These are phyloP conservation scores for Sesamia inferens DNA, from an alignment of 2,888 invertebrate genomes.

Conservation along the genomic window DNA sequence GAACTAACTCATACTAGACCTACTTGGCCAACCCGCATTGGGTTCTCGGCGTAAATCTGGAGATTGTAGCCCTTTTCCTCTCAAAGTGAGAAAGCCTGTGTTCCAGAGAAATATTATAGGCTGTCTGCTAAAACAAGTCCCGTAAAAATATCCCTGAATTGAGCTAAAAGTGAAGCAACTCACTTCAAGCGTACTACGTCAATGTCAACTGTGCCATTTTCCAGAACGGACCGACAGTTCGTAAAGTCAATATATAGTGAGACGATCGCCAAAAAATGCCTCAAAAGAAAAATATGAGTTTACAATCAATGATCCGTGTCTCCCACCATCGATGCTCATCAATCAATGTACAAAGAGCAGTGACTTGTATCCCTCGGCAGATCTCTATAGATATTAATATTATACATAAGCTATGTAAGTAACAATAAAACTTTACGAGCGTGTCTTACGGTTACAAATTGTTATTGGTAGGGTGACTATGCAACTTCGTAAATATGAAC, in stretches of 20 bases:
- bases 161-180: no score
- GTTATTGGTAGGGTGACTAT: constrained; percentile 51
- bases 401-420: constrained; percentile 46
- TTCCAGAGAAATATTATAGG: background rate
- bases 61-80: background rate
- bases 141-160: no score
- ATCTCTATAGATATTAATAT: constrained; percentile 58
- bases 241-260: background rate
- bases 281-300: background rate
- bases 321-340: constrained; percentile 32
- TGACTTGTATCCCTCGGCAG: constrained; percentile 59
- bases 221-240: no score
- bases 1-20: background rate
- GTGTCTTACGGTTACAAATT: constrained; percentile 66
- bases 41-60: background rate
- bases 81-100: background rate
- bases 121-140: background rate
- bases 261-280: background rate
- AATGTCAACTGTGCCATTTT: no score
- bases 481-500: no score
- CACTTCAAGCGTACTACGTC: no score
- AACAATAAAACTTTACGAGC: constrained; percentile 73
- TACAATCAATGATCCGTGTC: constrained; percentile 24
- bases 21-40: no score
- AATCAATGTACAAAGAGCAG: constrained; percentile 39